Evolutionary conservation across 2,797 vertebrate species (phyloP).

Genomic region (Tolypeutes matacus): DNA sequence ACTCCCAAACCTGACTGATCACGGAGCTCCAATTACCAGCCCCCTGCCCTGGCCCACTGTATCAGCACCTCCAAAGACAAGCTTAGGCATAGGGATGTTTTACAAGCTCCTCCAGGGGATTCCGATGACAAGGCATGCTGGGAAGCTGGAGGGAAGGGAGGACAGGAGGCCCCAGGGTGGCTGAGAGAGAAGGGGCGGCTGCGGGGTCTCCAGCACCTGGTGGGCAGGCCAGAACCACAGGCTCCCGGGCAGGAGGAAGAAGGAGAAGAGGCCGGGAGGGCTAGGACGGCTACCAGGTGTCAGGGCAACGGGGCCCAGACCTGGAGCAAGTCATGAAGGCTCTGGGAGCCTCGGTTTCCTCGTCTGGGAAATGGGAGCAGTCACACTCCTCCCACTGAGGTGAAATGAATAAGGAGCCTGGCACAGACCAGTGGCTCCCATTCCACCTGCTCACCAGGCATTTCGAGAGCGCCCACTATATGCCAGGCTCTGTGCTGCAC

Average conservation of each 20-base stretch:
- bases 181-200: accelerated
- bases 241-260: neutral
- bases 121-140: neutral
- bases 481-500: neutral
- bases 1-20: conserved; percentile 17
- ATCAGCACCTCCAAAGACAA: neutral
- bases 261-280: neutral
- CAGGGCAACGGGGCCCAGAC: accelerated
- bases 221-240: neutral
- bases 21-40: neutral
- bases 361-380: neutral
- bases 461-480: neutral
- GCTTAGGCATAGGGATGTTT: neutral
- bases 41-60: neutral
- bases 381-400: neutral
- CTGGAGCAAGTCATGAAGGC: neutral
- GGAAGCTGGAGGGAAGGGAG: neutral
- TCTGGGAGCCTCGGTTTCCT: neutral
- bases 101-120: conserved; percentile 33
- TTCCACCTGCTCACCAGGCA: neutral
- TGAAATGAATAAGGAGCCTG: neutral
- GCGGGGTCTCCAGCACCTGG: neutral
- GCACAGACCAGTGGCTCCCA: neutral
- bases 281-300: neutral
- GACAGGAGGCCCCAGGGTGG: neutral